Evolutionary conservation across 2,797 vertebrate genomes (phyloP), one percentile per base, ranked within the genome.

Genomic region (Miichthys miiuy): DNA sequence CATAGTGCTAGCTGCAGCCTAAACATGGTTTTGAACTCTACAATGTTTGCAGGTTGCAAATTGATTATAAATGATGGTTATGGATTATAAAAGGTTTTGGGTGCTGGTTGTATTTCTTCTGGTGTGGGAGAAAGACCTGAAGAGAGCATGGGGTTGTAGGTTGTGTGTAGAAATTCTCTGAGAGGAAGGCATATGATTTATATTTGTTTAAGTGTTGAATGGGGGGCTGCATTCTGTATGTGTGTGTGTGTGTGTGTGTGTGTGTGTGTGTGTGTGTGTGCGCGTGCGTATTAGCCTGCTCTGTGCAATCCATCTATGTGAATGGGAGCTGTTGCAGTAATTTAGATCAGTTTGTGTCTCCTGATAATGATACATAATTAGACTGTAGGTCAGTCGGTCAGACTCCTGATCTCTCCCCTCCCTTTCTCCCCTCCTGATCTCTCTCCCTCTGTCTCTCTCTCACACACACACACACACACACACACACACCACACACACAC

Each of bases 341-440:
- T 99, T 99, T 97, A 96, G 97, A 96, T 97, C 95, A 89, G 94
- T 95, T 89, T 94, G 87, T 98, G 97, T 96, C 98, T 98, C 97
- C 97, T 98, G 97, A 97, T 99, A 99, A 99, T 99, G 97, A 98
- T 95, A 97, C 95, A 97, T 99, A 99, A 99, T 99, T 97, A 98
- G 97, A 95, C 96, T 94, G 90, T 94, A 95, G 98, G 98, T 99
- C 98, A 98, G 95, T 97, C 95, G 97, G 97, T 97, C 97, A 98
- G 96, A 96, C 97, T 97, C 96, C 96, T 96, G 95, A 96, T 96
- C 88, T 62, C 73, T 30, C 81, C 25, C 61, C 18, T 11, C 65
- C 10, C 62, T 7, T 46, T 21, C 64, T 44, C 30, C 38, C 62
- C 34, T 9, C 34, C 34, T 38, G 34, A 38, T 64, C 61, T 21